Percentiles rank a stretch among this genome's conserved stretches.
Conservation (phyloP, 1,140 invertebrate species). For the Acromyrmex charruanus region DNA sequence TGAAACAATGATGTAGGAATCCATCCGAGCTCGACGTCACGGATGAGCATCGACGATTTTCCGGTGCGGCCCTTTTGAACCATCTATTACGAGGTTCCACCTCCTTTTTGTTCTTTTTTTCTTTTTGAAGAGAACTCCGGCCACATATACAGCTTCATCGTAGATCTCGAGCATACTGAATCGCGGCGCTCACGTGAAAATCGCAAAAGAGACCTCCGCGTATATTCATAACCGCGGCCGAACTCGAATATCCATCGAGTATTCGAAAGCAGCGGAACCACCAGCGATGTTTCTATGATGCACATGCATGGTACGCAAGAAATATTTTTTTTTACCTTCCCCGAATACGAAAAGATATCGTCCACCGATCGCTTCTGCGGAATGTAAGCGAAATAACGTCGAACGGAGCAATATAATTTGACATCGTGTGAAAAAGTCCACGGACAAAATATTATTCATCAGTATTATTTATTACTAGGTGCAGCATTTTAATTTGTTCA, state of each 20-base stretch:
- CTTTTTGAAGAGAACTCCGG: not conserved
- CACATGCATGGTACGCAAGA: slow-evolving; percentile 55
- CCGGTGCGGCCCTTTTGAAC: slow-evolving; percentile 50
- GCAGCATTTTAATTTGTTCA: slow-evolving; percentile 1
- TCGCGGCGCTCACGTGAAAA: slow-evolving; percentile 67
- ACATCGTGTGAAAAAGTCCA: slow-evolving; percentile 20
- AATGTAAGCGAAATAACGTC: slow-evolving; percentile 32
- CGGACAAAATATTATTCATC: slow-evolving; percentile 42
- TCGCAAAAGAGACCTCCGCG: slow-evolving; percentile 66
- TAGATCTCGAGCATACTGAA: slow-evolving; percentile 49
- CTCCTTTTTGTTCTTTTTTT: not conserved
- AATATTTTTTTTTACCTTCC: slow-evolving; percentile 48
- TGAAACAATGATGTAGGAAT: slow-evolving; percentile 55
- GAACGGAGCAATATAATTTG: not conserved
- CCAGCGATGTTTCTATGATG: slow-evolving; percentile 78
- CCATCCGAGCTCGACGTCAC: slow-evolving; percentile 24
- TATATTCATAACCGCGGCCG: slow-evolving; percentile 70
- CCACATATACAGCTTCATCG: slow-evolving; percentile 54
- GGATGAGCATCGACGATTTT: slow-evolving; percentile 69
- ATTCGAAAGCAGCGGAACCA: slow-evolving; percentile 79
- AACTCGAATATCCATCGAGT: slow-evolving; percentile 72
- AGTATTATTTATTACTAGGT: slow-evolving; percentile 20
- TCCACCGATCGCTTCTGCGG: slow-evolving; percentile 52
- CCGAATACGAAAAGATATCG: slow-evolving; percentile 64
- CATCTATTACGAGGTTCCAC: not conserved